Evolutionary conservation across 2,888 invertebrate genomes (phyloP).

Genomic region (Lottia gigantea): DNA sequence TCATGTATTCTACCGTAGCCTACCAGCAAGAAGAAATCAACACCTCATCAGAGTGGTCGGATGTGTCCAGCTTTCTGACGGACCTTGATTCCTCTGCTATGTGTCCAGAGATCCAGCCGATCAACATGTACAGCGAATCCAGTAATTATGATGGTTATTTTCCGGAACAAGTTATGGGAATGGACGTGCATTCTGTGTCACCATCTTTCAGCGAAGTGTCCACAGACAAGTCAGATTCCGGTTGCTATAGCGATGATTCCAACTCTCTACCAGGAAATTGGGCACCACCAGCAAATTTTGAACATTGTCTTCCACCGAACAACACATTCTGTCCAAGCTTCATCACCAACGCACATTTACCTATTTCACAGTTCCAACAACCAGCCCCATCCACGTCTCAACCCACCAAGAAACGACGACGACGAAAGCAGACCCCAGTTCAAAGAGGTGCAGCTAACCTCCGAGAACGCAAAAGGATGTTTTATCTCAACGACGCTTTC

Average conservation of each 20-base stretch:
- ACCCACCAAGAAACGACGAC: constrained; percentile 19
- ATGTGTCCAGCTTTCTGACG: not conserved
- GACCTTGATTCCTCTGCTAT: not conserved
- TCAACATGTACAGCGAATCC: not conserved
- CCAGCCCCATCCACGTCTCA: not conserved
- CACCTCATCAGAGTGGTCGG: constrained; percentile 1
- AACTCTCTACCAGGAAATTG: not conserved
- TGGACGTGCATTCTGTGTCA: constrained; percentile 1
- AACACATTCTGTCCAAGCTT: not conserved
- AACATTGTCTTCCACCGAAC: not conserved
- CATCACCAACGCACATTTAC: too few relatives aligned
- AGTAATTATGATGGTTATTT: not conserved
- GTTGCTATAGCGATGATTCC: constrained; percentile 7
- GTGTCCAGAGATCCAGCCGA: not conserved
- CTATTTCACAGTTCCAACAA: not conserved
- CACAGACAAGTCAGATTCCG: not conserved
- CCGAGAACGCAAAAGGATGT: constrained; percentile 91
- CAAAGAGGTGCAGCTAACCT: constrained; percentile 93
- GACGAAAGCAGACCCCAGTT: constrained; percentile 77
- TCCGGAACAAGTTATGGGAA: constrained; percentile 5
- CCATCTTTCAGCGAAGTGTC: constrained; percentile 5
- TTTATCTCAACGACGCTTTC: constrained; percentile 95
- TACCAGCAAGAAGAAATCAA: too few relatives aligned
- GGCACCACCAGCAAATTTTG: not conserved
- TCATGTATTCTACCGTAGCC: too few relatives aligned